A percentile compares a stretch with the other conserved stretches of the same genome.
These are phyloP conservation scores for Cylloceria caligata DNA, from an alignment of 2,888 invertebrate genomes.

Conservation along the genomic window DNA sequence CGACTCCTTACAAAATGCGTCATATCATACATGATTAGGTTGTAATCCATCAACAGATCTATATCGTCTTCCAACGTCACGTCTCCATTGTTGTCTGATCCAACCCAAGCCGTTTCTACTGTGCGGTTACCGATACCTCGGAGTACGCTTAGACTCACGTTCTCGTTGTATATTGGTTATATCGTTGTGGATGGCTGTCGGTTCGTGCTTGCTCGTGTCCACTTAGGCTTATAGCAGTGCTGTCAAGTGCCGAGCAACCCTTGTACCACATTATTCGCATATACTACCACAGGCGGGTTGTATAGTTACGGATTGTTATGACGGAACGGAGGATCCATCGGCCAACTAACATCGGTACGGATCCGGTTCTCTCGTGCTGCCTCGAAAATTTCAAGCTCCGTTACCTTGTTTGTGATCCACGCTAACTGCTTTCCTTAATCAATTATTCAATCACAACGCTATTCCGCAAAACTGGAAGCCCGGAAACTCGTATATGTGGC, in stretches of 20 bases:
- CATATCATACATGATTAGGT: neutral
- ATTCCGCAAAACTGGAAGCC: neutral
- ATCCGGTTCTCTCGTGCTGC: neutral
- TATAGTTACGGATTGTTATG: slow-evolving; percentile 5
- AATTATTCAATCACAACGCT: slow-evolving; percentile 55
- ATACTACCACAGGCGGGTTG: slow-evolving; percentile 25
- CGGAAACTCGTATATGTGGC: neutral
- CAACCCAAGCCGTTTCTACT: slow-evolving; percentile 32
- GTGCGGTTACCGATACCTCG: neutral
- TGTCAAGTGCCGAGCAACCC: slow-evolving; percentile 45
- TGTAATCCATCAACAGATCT: neutral
- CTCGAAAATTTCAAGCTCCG: slow-evolving; percentile 25
- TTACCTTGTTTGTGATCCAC: neutral
- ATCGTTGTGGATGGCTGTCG: slow-evolving; percentile 20
- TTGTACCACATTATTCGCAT: neutral
- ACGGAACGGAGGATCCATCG: slow-evolving; percentile 24
- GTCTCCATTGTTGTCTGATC: slow-evolving; percentile 10
- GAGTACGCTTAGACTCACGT: slow-evolving; percentile 10
- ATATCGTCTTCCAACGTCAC: neutral
- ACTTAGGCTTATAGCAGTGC: slow-evolving; percentile 27
- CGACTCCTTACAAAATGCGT: too few relatives aligned
- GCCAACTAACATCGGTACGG: neutral
- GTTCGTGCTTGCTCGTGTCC: slow-evolving; percentile 42
- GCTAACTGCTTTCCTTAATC: slow-evolving; percentile 36
- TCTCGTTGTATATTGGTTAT: slow-evolving; percentile 37